phyloP scores from a whole-genome alignment of 1,140 invertebrate species.

The Listronotus oregonensis region DNA sequence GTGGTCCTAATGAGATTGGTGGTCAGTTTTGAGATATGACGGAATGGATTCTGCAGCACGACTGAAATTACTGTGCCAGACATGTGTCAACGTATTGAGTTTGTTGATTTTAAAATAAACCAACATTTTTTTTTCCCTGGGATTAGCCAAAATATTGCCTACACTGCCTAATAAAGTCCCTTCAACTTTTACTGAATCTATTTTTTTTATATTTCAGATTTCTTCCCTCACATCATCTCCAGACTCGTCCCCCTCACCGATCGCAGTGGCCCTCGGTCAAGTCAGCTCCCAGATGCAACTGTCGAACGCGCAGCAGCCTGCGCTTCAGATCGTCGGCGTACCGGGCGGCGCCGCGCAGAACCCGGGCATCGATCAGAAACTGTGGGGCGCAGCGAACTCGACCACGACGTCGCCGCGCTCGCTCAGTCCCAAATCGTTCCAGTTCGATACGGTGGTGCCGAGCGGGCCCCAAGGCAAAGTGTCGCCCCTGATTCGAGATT shows the following conservation, averaged over 20 bases:
- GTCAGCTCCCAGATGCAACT: slow-evolving; percentile 60
- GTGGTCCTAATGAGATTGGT: no score
- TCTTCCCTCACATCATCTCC: slow-evolving; percentile 90
- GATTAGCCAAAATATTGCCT: no score
- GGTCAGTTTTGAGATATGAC: no score
- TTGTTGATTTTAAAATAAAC: no score
- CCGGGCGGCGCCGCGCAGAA: slow-evolving; percentile 55
- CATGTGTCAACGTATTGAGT: no score
- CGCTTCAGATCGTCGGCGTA: slow-evolving; percentile 57
- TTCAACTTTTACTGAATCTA: no score
- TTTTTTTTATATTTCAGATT: slow-evolving; percentile 61
- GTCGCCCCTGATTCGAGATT: slow-evolving; percentile 87
- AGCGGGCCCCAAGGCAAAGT: slow-evolving; percentile 64
- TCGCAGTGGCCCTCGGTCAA: slow-evolving; percentile 73
- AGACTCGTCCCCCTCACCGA: slow-evolving; percentile 85
- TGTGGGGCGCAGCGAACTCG: slow-evolving; percentile 68
- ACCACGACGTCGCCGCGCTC: slow-evolving; percentile 73
- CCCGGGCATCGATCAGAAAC: slow-evolving; percentile 57
- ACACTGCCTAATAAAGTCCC: no score
- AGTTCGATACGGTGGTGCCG: slow-evolving; percentile 48
- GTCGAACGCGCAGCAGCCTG: slow-evolving; percentile 62
- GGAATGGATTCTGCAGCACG: no score
- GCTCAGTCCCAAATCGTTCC: slow-evolving; percentile 63
- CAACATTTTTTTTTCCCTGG: no score
- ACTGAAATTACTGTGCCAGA: no score